Conservation (phyloP, 2,888 invertebrate genomes). For the Endotricha flammealis region DNA sequence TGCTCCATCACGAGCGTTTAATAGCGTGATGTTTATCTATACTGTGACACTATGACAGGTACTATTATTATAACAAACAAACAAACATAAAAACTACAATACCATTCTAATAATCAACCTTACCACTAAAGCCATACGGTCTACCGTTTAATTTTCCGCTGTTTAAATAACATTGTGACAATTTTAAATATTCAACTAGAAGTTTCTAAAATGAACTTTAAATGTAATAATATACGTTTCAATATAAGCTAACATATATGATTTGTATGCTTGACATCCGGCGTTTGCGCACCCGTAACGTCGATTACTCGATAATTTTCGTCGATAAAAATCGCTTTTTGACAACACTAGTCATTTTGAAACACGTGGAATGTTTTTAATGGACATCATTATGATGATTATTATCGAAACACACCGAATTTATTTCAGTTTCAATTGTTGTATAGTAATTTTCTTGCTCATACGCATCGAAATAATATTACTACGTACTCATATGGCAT, state of each 20-base stretch:
- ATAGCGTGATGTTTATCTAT: conserved; percentile 61
- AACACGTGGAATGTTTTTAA: conserved; percentile 28
- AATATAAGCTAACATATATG: conserved; percentile 4
- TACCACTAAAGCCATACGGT: conserved; percentile 19
- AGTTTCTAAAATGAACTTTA: too few relatives aligned
- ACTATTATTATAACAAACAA: conserved; percentile 60
- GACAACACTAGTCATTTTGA: conserved; percentile 59
- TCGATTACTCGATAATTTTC: conserved; percentile 75
- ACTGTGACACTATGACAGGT: conserved; percentile 72
- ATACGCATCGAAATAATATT: too few relatives aligned
- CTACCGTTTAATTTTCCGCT: too few relatives aligned
- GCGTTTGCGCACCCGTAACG: conserved; percentile 66
- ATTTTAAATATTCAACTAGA: too few relatives aligned
- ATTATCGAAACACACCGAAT: conserved; percentile 3
- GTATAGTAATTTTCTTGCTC: too few relatives aligned
- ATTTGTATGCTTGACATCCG: conserved; percentile 57
- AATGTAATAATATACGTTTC: too few relatives aligned
- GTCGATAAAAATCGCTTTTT: conserved; percentile 64
- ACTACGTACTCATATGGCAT: too few relatives aligned
- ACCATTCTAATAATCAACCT: conserved; percentile 8
- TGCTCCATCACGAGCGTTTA: conserved; percentile 58
- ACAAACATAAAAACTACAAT: conserved; percentile 28
- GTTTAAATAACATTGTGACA: too few relatives aligned
- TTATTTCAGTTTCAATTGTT: too few relatives aligned
- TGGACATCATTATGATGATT: conserved; percentile 8